A percentile compares a stretch with the other conserved stretches of the same genome.
Evolutionary conservation across 2,888 invertebrate species (phyloP).

Genomic region (Eugnorisma glareosa): DNA sequence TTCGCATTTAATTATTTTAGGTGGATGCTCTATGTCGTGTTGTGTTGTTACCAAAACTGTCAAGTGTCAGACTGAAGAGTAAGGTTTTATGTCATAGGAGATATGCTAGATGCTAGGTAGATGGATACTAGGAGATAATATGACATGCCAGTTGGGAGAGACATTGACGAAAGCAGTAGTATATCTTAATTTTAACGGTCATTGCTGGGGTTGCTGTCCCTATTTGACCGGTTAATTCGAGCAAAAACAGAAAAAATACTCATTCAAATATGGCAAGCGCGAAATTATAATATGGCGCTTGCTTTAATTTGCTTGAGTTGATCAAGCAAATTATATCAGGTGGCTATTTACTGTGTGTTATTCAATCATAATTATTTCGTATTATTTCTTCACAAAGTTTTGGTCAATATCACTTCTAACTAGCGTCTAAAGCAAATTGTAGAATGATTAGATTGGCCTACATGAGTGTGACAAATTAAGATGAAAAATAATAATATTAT

Average conservation of each 20-base stretch:
- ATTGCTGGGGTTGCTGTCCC: not conserved
- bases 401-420: conserved; percentile 26
- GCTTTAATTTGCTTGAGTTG: not conserved
- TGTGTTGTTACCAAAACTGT: conserved; percentile 84
- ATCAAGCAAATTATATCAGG: not conserved
- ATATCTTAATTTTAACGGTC: not conserved
- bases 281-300: not conserved
- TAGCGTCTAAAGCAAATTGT: conserved; percentile 40
- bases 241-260: not conserved
- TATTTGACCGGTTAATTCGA: not conserved
- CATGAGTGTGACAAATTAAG: conserved; percentile 61
- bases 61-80: conserved; percentile 71
- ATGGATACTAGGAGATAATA: conserved; percentile 32
- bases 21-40: conserved; percentile 64
- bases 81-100: conserved; percentile 61
- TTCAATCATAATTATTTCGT: not conserved
- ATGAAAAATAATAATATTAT: conserved; percentile 32
- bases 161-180: conserved; percentile 9
- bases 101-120: conserved; percentile 66
- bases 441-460: conserved; percentile 66
- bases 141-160: not conserved
- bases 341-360: not conserved
- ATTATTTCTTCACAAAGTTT: not conserved
- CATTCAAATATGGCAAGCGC: not conserved
- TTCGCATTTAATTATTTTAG: conserved; percentile 78